Conservation (phyloP, 2,888 invertebrate species). For the Scrobipalpa costella region DNA sequence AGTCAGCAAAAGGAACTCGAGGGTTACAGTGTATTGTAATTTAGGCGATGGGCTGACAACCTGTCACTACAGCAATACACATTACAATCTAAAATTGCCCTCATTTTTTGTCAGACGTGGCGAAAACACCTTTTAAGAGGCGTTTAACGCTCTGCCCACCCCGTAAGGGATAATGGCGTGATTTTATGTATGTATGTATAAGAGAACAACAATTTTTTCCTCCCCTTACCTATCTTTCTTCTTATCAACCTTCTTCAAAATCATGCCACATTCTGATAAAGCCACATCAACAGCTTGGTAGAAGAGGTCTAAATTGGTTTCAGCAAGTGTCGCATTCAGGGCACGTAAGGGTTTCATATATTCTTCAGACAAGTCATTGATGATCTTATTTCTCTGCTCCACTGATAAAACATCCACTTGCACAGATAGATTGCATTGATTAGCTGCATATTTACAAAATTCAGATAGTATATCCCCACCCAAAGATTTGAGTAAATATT, state of each 20-base stretch:
- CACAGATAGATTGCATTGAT: conserved; percentile 85
- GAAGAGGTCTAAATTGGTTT: conserved; percentile 89
- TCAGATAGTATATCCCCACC: conserved; percentile 91
- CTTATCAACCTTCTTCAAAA: conserved; percentile 93
- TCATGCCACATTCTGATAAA: conserved; percentile 87
- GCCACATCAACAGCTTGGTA: conserved; percentile 87
- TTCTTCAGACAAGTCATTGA: conserved; percentile 85
- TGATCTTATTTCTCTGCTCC: conserved; percentile 86
- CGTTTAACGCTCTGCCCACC: too few species aligned
- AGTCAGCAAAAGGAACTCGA: too few species aligned
- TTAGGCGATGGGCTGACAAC: too few species aligned
- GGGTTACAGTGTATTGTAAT: too few species aligned
- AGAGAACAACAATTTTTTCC: neutral
- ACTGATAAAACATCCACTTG: conserved; percentile 82
- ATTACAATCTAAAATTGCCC: too few species aligned
- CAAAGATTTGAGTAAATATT: conserved; percentile 91
- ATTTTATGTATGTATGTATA: neutral
- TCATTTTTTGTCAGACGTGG: too few species aligned
- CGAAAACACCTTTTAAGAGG: too few species aligned
- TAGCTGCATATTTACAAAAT: conserved; percentile 88
- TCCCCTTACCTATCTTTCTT: conserved; percentile 86
- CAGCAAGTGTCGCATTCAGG: conserved; percentile 85
- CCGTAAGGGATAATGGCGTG: neutral
- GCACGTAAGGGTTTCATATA: conserved; percentile 84
- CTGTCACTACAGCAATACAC: too few species aligned